Percentiles rank a stretch among this genome's conserved stretches.
phyloP scores from a whole-genome alignment of 1,140 invertebrate genomes.

The Apocrypta bakeri region DNA sequence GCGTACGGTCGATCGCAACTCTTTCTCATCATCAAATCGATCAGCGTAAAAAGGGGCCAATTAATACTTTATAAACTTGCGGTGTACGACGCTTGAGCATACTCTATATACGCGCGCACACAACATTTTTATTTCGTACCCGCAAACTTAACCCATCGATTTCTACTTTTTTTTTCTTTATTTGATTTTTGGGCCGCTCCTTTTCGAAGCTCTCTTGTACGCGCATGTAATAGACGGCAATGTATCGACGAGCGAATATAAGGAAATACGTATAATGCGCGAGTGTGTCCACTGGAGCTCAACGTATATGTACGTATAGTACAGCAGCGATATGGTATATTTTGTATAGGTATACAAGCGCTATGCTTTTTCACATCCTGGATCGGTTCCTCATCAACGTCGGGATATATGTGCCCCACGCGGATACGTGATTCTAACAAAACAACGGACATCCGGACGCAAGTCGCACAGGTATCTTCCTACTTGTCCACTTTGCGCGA shows the following conservation, averaged over 20 bases:
- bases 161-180: background rate
- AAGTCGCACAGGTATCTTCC: constrained; percentile 70
- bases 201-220: background rate
- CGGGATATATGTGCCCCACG: constrained; percentile 36
- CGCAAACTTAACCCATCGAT: no score
- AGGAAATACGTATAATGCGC: constrained; percentile 23
- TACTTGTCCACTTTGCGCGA: constrained; percentile 47
- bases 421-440: constrained; percentile 70
- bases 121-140: background rate
- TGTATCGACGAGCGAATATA: no score
- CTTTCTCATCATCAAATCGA: constrained; percentile 23
- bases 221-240: no score
- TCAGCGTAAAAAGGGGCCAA: background rate
- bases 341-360: no score
- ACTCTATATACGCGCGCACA: background rate
- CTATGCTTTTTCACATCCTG: constrained; percentile 62
- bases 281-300: constrained; percentile 42
- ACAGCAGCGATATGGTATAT: no score
- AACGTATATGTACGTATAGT: no score
- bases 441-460: constrained; percentile 71
- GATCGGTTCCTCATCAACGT: constrained; percentile 56
- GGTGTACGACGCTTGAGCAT: no score
- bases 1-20: background rate
- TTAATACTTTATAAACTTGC: no score
- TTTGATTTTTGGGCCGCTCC: background rate